phyloP scores from a whole-genome alignment of 2,113 vertebrate species.

The Tor tambroides region DNA sequence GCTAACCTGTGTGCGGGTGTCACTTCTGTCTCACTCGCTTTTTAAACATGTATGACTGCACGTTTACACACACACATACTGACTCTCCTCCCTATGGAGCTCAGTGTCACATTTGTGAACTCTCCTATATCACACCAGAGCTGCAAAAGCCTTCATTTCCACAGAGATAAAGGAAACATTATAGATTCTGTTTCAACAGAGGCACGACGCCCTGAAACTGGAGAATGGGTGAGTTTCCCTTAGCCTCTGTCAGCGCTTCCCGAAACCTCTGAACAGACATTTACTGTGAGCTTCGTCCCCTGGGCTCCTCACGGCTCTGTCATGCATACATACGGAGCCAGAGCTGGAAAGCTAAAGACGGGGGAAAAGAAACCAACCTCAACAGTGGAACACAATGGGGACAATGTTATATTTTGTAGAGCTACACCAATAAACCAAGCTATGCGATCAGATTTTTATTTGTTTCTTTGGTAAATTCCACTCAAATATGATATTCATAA shows the following conservation, averaged over 20 bases:
- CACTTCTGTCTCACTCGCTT: constrained; percentile 8
- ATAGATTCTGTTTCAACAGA: neutral
- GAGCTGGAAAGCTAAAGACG: neutral
- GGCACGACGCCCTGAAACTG: neutral
- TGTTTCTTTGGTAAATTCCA: neutral
- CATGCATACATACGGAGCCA: neutral
- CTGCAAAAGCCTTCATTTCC: neutral
- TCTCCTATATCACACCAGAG: neutral
- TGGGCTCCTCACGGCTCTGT: constrained; percentile 1
- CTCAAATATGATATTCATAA: neutral
- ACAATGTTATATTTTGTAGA: constrained; percentile 3
- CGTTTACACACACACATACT: constrained; percentile 4
- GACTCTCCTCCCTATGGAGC: neutral
- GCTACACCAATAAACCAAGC: neutral
- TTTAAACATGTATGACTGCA: constrained; percentile 30
- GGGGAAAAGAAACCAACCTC: neutral
- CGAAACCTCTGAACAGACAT: constrained; percentile 30
- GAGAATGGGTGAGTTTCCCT: constrained; percentile 19
- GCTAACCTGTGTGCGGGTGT: constrained; percentile 33
- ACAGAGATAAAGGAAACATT: constrained; percentile 28
- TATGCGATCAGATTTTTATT: neutral
- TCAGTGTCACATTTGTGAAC: neutral
- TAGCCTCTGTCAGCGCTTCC: constrained; percentile 32
- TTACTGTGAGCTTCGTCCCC: neutral
- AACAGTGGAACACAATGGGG: neutral